These are phyloP conservation scores for Microctenopoma lineatum DNA, from an alignment of 2,797 vertebrate species.

Conservation along the genomic window DNA sequence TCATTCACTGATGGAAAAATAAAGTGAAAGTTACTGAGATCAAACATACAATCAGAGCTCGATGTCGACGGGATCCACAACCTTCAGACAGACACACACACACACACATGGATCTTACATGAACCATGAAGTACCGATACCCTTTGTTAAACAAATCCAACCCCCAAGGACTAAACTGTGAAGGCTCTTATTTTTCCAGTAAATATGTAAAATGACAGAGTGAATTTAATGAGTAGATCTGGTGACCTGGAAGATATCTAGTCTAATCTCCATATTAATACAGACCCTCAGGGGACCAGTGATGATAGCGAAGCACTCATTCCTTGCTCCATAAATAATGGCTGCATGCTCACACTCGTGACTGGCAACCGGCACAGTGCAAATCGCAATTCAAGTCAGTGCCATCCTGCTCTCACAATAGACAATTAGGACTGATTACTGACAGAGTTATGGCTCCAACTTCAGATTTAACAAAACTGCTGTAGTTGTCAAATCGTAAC, in stretches of 20 bases:
- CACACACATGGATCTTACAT: constrained; percentile 28
- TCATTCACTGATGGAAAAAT: background rate
- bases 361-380: constrained; percentile 6
- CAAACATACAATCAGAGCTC: constrained; percentile 7
- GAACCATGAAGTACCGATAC: constrained; percentile 4
- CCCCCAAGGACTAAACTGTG: constrained; percentile 1
- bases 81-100: constrained; percentile 1
- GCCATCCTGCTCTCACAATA: constrained; percentile 16
- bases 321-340: background rate
- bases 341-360: constrained; percentile 22
- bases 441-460: background rate
- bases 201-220: constrained; percentile 65
- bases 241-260: constrained; percentile 76
- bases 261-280: constrained; percentile 66
- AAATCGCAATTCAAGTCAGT: constrained; percentile 10
- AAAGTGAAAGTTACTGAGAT: constrained; percentile 2
- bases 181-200: constrained; percentile 17
- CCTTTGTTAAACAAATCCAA: constrained; percentile 8
- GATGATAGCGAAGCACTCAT: constrained; percentile 1
- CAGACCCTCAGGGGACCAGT: constrained; percentile 29
- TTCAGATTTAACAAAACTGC: background rate
- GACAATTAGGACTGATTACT: background rate
- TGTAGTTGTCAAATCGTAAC: constrained; percentile 6
- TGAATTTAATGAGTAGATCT: constrained; percentile 55
- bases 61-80: constrained; percentile 53